Base-by-base conservation (phyloP, 2,797 vertebrate genomes). In the Emydoidea blandingii region DNA sequence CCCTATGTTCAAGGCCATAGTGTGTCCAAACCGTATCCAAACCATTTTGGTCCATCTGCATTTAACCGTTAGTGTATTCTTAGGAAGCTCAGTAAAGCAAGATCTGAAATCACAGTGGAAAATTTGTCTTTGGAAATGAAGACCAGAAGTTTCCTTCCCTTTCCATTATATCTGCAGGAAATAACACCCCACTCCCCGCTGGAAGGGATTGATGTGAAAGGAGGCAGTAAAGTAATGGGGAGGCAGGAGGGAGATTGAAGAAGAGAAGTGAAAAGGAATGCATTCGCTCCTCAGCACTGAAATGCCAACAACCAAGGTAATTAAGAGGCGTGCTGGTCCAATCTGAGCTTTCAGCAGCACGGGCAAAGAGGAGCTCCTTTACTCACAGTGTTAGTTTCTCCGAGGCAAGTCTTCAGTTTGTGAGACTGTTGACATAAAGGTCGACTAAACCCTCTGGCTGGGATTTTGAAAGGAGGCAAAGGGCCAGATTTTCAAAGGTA, bases 341-440 rank as follows among this genome's bases (percentile, higher is more conserved):
- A 3, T 34, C 6, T 27, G 23, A 34, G 31, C 59, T 34, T 15
- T 34, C 31, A 34, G 31, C 31, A 65, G 15, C 31, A 8, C 15
- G 1, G 15, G 31, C 34, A 16, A 8, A n/a, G 34, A n/a, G 31
- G 16, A 5, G 16, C 62, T 25, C 41, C 53, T 18, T 53, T 49
- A 19, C 16, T n/a, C 14, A 34, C 84, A 68, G 50, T 78, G 5
- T 47, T 27, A 4, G 2, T 8, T 49, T 52, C n/a, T 68, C 65
- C 23, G 0, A 0, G 31, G n/a, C 76, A 84, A 2, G 1, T 1
- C 5, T 41, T 52, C 68, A 44, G 8, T 2, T 4, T 9, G 1
- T 49, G 25, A 57, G 15, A 79, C 8, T 47, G 34, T 65, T 65
- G 62, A 18, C 31, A 65, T 16, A 65, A 34, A 34, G 62, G 14